A percentile compares a stretch with the other conserved stretches of the same genome.
Conservation (phyloP, 2,113 vertebrate genomes). For the Tautogolabrus adspersus region DNA sequence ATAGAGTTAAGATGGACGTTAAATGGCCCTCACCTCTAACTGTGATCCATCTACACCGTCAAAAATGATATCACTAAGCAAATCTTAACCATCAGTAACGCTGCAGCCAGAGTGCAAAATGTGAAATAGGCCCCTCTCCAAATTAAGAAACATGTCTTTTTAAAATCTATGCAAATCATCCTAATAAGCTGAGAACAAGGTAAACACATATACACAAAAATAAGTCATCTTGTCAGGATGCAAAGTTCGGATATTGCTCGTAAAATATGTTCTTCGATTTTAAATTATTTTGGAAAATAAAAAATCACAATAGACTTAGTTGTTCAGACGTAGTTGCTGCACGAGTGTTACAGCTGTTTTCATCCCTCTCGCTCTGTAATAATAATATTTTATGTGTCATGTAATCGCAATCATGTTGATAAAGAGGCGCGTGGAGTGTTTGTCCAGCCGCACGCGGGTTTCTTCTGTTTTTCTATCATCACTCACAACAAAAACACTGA, state of each 20-base stretch:
- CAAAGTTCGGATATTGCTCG: background rate
- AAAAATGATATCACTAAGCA: background rate
- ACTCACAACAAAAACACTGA: conserved; percentile 50
- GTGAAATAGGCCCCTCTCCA: background rate
- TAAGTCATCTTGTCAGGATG: background rate
- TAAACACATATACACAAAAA: too few relatives aligned
- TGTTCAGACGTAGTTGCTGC: too few relatives aligned
- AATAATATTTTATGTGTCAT: conserved; percentile 48
- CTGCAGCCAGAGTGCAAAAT: background rate
- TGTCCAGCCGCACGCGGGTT: conserved; percentile 4
- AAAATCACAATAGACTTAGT: too few relatives aligned
- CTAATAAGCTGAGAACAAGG: too few relatives aligned
- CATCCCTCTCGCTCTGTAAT: conserved; percentile 22
- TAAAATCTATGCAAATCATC: too few relatives aligned
- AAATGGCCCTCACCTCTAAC: too few relatives aligned
- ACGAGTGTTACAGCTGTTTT: background rate
- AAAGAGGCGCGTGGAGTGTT: conserved; percentile 26
- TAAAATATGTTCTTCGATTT: background rate
- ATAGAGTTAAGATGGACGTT: background rate
- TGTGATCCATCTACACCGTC: too few relatives aligned
- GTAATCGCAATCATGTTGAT: conserved; percentile 42
- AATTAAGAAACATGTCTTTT: background rate
- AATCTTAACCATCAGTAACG: background rate
- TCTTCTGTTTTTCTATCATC: conserved; percentile 42
- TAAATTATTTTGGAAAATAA: background rate